Evolutionary conservation across 2,797 vertebrate species (phyloP).

Genomic region (Myiotriccus ornatus): DNA sequence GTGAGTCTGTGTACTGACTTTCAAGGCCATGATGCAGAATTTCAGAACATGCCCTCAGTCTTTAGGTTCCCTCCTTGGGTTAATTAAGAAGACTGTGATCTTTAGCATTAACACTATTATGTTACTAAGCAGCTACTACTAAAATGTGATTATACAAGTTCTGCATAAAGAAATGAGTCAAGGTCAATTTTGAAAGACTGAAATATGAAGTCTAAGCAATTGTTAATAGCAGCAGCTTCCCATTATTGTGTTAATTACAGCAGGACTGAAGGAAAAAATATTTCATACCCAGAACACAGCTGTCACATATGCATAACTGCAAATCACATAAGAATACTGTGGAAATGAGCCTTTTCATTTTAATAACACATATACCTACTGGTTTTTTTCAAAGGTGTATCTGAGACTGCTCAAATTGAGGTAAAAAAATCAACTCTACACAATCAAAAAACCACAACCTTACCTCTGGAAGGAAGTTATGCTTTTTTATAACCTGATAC

Average conservation of each 20-base stretch:
- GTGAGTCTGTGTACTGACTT: neutral
- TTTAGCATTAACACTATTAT: neutral
- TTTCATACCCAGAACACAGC: neutral
- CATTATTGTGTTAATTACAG: neutral
- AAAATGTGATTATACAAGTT: neutral
- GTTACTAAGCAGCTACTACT: neutral
- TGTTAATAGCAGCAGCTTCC: neutral
- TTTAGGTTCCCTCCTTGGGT: neutral
- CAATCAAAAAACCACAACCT: neutral
- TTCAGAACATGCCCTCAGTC: neutral
- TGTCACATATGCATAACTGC: neutral
- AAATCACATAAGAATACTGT: neutral
- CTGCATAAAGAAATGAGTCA: neutral
- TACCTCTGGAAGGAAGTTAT: slow-evolving; percentile 99
- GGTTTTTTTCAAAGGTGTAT: neutral
- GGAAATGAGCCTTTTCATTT: neutral
- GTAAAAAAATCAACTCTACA: neutral
- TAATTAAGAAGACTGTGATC: neutral
- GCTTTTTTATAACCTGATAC: slow-evolving; percentile 98
- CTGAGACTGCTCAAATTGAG: neutral
- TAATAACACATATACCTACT: neutral
- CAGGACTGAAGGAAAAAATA: neutral
- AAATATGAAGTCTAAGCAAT: neutral
- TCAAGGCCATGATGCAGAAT: neutral
- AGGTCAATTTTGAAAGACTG: neutral